Conservation (phyloP, 2,113 vertebrate species). For the Genyomyrus donnyi region DNA sequence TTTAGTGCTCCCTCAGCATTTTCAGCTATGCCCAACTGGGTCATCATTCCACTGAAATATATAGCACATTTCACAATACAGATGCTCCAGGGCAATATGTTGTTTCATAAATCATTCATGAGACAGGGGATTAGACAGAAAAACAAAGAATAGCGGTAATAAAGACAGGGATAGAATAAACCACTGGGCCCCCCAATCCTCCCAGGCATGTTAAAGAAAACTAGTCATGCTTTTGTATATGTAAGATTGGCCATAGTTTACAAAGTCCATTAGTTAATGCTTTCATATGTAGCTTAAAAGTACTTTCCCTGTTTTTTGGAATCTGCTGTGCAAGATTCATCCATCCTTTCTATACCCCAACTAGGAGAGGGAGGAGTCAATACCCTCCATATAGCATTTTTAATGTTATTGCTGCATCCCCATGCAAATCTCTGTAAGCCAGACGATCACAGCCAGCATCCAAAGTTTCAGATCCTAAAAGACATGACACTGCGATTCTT, state of each 20-base stretch:
- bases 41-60: background rate
- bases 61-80: background rate
- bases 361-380: no score
- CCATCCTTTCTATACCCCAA: no score
- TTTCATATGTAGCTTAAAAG: background rate
- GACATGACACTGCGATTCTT: background rate
- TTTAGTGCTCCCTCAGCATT: background rate
- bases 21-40: background rate
- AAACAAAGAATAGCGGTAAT: background rate
- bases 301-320: background rate
- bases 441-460: background rate
- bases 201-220: background rate
- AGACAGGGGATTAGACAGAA: background rate
- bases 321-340: background rate
- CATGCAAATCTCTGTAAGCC: background rate
- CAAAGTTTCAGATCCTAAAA: background rate
- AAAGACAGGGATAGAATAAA: background rate
- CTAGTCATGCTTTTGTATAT: background rate
- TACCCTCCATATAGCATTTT: no score
- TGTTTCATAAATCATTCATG: background rate
- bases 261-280: background rate
- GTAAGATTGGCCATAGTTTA: background rate
- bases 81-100: background rate
- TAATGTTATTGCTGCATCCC: no score
- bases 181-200: background rate